Evolutionary conservation across 1,140 invertebrate species (phyloP), one percentile per base, ranked within the genome.

Genomic region (Probaryconus sp.): DNA sequence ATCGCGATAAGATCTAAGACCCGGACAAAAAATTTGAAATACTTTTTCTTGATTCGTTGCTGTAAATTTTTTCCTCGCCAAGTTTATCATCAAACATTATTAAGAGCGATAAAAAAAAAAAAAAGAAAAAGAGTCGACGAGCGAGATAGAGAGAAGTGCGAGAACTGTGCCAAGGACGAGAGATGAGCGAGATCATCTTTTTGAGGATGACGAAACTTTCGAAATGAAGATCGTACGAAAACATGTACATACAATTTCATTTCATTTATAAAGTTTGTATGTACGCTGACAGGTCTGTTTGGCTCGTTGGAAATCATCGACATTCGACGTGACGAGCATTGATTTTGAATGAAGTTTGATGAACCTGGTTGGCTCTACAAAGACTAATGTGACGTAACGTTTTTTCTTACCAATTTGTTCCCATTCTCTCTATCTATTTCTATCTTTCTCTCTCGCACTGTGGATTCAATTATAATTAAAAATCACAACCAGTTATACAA

Each of bases 141-240:
- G 16, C 64, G 56, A 63, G 37, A 20, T 40, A 9, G n/a, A 7
- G 53, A 18, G 6, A 26, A 17, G 35, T 48, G 50, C 51, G 53
- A 58, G 30, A 72, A 72, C 26, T 60, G 60, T 65, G 69, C 69
- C 69, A 73, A 73, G 69, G 69, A 30, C 69, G 24, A 73, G 67
- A 61, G 69, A 30, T 61, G 24, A 17, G 38, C 43, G 38, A 55
- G 58, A 73, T 73, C 69, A 71, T 71, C 61, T 72, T 65, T 72
- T 65, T 37, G 60, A 20, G 38, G 45, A 73, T 73, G 69, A 73
- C 40, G 69, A 73, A 73, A 73, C 69, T 73, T 73, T 73, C 69
- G 61, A 65, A 65, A 65, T 60, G 69, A 73, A 55, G 61, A 73
- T 65, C 61, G 37, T 17, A 55, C 14, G 69, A 40, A 67, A 73